A percentile compares a stretch with the other conserved stretches of the same genome.
phyloP scores from a whole-genome alignment of 2,797 vertebrate species.

The Gallinago solitaria region DNA sequence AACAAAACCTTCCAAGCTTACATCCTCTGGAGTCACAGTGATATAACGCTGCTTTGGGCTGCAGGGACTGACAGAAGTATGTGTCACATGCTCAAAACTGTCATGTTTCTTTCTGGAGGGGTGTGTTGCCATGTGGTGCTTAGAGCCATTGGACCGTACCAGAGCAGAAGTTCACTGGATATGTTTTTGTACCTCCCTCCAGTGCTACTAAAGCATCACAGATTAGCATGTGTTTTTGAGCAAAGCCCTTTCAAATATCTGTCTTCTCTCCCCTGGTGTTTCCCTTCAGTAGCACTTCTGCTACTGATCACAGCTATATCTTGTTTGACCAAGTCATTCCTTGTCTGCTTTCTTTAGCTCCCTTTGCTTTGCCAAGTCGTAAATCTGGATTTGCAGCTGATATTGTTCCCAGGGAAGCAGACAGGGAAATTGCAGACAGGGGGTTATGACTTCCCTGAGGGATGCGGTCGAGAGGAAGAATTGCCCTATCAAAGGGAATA shows the following conservation, averaged over 20 bases:
- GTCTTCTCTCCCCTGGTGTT: neutral
- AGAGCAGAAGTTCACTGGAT: neutral
- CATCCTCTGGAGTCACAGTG: neutral
- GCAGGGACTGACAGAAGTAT: neutral
- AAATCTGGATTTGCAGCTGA: slow-evolving; percentile 22
- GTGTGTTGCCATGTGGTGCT: neutral
- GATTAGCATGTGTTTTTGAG: neutral
- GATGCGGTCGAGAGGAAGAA: neutral
- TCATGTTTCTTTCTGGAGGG: neutral
- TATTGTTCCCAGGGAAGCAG: neutral
- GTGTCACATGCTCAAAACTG: neutral
- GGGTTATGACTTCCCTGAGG: neutral
- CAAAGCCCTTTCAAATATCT: neutral
- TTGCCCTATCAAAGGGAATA: neutral
- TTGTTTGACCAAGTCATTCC: neutral
- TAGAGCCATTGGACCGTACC: neutral
- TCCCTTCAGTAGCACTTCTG: neutral
- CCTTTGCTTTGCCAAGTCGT: neutral
- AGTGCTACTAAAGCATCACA: neutral
- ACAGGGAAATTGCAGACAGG: neutral
- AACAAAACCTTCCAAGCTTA: neutral
- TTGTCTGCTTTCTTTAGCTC: neutral
- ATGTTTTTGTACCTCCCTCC: neutral
- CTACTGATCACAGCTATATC: neutral
- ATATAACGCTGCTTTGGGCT: neutral